Evolutionary conservation across 2,113 vertebrate species (phyloP).

Genomic region (Alectura lathami): DNA sequence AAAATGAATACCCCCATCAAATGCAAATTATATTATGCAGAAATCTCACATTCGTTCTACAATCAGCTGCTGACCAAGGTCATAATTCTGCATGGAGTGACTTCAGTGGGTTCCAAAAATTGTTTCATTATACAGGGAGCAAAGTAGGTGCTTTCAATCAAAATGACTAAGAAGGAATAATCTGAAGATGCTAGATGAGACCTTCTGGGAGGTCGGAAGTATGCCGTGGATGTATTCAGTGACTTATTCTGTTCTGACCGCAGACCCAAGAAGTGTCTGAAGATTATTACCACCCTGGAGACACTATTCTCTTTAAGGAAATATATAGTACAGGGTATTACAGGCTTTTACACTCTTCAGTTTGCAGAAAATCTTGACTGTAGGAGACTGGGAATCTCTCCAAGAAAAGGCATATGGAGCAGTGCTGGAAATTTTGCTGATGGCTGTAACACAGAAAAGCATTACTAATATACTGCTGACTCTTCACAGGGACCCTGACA

Average conservation of each 20-base stretch:
- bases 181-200: background rate
- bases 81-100: background rate
- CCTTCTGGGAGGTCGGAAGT: conserved; percentile 64
- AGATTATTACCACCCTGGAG: background rate
- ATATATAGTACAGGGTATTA: conserved; percentile 39
- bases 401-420: background rate
- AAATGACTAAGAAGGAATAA: conserved; percentile 14
- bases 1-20: conserved; percentile 54
- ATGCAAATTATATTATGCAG: conserved; percentile 54
- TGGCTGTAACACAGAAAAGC: background rate
- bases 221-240: conserved; percentile 73
- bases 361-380: background rate
- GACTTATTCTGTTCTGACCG: conserved; percentile 70
- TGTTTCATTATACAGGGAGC: conserved; percentile 13
- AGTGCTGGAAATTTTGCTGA: background rate
- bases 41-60: conserved; percentile 46
- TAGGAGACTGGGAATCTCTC: background rate
- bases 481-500: fast-evolving
- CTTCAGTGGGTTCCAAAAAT: conserved; percentile 31
- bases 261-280: conserved; percentile 50
- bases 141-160: conserved; percentile 52
- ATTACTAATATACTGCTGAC: background rate
- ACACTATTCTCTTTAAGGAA: background rate
- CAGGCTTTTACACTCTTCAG: conserved; percentile 21
- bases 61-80: conserved; percentile 36